Evolutionary conservation across 1,140 invertebrate species (phyloP).

Genomic region (Ridgeia piscesae): DNA sequence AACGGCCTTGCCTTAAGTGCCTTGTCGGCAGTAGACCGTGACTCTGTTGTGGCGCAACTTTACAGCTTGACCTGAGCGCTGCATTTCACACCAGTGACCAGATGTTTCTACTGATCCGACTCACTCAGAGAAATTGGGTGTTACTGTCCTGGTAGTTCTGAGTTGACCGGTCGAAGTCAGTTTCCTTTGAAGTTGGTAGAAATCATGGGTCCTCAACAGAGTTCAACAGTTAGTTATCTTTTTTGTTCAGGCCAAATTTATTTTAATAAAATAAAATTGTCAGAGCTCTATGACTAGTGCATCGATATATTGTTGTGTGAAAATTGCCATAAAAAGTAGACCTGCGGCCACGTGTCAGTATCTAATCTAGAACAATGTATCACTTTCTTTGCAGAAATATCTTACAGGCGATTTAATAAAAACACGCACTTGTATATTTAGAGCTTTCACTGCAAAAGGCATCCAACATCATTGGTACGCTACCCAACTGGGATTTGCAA

Average conservation of each 20-base stretch:
- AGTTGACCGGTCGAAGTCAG: not conserved
- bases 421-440: not conserved
- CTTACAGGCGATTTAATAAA: not conserved
- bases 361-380: not conserved
- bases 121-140: not conserved
- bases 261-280: too few relatives aligned
- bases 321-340: too few relatives aligned
- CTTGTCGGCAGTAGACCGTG: not conserved
- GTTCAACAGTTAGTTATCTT: too few relatives aligned
- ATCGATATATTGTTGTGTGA: too few relatives aligned
- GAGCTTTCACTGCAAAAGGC: not conserved
- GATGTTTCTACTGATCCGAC: not conserved
- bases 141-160: not conserved
- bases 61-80: not conserved
- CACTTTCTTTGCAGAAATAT: not conserved
- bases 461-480: too few relatives aligned
- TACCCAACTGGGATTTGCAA: not conserved
- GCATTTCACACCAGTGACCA: not conserved
- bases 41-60: not conserved
- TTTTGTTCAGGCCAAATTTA: too few relatives aligned
- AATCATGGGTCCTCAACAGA: not conserved
- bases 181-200: not conserved
- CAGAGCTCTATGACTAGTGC: too few relatives aligned
- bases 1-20: not conserved
- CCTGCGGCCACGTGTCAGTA: too few relatives aligned